A percentile compares a stretch with the other conserved stretches of the same genome.
Conservation (phyloP, 2,113 vertebrate genomes). For the Ramphastos sulfuratus region DNA sequence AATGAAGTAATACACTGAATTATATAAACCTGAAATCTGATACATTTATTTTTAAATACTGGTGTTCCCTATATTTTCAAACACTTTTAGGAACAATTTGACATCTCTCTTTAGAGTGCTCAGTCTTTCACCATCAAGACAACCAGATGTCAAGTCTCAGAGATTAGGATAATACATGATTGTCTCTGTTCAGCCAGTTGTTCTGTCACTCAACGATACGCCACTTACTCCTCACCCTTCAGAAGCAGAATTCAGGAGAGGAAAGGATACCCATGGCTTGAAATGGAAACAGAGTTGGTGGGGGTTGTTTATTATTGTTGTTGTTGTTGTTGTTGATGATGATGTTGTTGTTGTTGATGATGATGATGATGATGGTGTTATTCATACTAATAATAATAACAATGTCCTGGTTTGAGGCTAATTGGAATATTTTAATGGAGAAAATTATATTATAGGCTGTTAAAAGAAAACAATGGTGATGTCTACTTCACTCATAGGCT, state of each 20-base stretch:
- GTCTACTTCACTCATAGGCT: no score
- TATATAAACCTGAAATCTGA: not conserved
- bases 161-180: not conserved
- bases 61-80: not conserved
- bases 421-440: no score
- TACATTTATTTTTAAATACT: not conserved
- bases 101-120: not conserved
- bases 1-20: not conserved
- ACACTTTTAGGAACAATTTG: not conserved
- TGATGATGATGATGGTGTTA: no score
- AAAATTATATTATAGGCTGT: no score
- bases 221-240: no score
- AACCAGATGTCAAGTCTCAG: not conserved
- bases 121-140: not conserved
- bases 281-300: not conserved
- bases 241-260: not conserved
- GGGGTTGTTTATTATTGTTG: no score
- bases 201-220: not conserved
- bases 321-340: no score
- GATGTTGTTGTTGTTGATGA: no score
- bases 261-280: not conserved
- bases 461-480: no score
- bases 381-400: no score
- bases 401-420: no score
- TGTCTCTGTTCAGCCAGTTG: not conserved